Conservation (phyloP, 2,797 vertebrate genomes). For the Lutjanus campechanus region DNA sequence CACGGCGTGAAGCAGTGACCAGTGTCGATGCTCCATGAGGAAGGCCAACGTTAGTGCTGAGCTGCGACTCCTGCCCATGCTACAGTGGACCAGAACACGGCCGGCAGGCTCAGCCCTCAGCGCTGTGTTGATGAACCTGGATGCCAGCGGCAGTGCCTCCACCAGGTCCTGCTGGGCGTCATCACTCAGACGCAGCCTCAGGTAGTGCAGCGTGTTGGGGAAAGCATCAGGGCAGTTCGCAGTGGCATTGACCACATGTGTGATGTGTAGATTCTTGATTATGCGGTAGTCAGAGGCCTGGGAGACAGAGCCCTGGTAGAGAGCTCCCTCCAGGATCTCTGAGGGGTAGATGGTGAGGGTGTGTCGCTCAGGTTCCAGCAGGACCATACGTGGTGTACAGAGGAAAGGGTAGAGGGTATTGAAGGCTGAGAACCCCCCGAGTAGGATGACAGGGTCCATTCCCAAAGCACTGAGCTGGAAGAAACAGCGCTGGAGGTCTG, state of each 20-base stretch:
- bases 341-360: conserved; percentile 74
- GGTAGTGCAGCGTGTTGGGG: conserved; percentile 70
- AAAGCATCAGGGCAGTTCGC: conserved; percentile 76
- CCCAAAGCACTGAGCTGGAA: conserved; percentile 80
- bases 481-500: conserved; percentile 79
- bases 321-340: conserved; percentile 78
- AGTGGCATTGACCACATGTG: conserved; percentile 80
- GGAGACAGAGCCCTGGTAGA: conserved; percentile 78
- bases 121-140: conserved; percentile 72
- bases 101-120: conserved; percentile 66
- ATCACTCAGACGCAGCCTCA: conserved; percentile 75
- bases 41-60: conserved; percentile 79
- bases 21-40: conserved; percentile 78
- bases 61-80: conserved; percentile 77
- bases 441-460: conserved; percentile 82
- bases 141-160: conserved; percentile 74
- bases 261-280: conserved; percentile 81
- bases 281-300: conserved; percentile 77
- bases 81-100: conserved; percentile 78
- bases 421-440: conserved; percentile 77
- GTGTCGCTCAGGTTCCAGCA: conserved; percentile 65
- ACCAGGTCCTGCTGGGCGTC: conserved; percentile 79
- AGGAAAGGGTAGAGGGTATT: conserved; percentile 72
- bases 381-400: conserved; percentile 65
- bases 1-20: conserved; percentile 78